phyloP scores from a whole-genome alignment of 1,140 invertebrate species.

The Nymphalis io region DNA sequence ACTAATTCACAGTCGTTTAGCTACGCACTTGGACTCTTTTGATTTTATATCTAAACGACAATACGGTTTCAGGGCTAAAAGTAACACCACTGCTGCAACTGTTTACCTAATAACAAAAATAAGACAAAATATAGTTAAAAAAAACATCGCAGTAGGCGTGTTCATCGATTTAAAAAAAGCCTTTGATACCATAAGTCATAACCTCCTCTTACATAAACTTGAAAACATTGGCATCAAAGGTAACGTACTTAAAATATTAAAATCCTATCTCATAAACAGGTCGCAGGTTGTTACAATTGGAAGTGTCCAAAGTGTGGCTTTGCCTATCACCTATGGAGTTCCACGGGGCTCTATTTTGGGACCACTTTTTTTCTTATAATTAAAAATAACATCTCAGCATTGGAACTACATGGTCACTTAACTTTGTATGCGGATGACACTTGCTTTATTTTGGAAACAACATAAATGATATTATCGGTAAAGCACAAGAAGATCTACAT shows the following conservation, averaged over 20 bases:
- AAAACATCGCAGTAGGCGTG: background rate
- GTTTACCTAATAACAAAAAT: background rate
- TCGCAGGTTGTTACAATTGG: no score
- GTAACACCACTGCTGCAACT: background rate
- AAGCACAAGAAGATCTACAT: no score
- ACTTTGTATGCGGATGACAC: conserved; percentile 6
- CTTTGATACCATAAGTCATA: conserved; percentile 1
- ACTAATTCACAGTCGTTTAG: background rate
- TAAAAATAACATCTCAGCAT: background rate
- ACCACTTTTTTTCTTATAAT: background rate
- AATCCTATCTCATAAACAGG: background rate
- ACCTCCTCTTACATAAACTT: background rate
- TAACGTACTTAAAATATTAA: background rate
- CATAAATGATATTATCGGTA: conserved; percentile 10
- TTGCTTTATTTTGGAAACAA: no score
- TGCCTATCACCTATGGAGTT: no score
- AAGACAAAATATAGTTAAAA: background rate
- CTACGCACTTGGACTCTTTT: background rate
- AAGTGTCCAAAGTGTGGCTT: no score
- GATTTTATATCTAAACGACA: background rate
- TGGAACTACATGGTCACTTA: background rate
- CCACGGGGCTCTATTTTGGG: no score
- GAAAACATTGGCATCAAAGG: conserved; percentile 2
- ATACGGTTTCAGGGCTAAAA: no score
- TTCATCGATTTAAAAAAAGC: background rate